Base-by-base conservation (phyloP, 2,888 invertebrate species). In the Cephus rjabovi region DNA sequence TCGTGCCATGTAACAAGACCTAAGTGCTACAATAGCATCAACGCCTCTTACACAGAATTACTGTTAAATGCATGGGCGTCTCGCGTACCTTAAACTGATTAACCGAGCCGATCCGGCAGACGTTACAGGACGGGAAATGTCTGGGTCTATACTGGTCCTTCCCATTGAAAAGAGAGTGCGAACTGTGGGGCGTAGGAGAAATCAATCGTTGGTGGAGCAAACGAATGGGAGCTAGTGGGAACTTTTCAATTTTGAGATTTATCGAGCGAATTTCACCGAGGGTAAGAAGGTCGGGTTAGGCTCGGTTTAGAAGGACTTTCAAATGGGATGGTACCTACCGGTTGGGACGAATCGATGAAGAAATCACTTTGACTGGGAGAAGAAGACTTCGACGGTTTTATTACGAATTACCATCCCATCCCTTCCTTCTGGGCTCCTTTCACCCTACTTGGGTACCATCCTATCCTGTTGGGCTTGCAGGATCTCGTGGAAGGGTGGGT, bases 11-110 rank as follows among this genome's bases (percentile, higher is more conserved):
- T 73, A 75, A 76, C 78, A 69, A 68, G 75, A 69, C 68, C 83
- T 85, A 85, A 87, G 87, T 84, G 86, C 85, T 87, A 82, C 84
- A 85, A 85, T 86, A 83, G 85, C 85, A 87, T 86, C 83, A 84
- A 83, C 85, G 87, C 83, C 87, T 86, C 89, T 87, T 88, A 88
- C 88, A 85, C 79, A 83, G 86, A 85, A 88, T 89, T 87, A 87
- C 86, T 84, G 87, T 87, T 86, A 86, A 87, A 86, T 84, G 87
- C 77, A 23, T 9, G 81, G 77, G 78, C 82, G 79, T 77, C 81
- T 81, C 80, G 77, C 78, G 80, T 78, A 75, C 80, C 76, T 81
- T 84, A 84, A 86, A 85, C 84, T 85, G 87, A 88, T 89, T 87
- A 85, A 82, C 83, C 23, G 23, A 56, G 23, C 2, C 56, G 56